Evolutionary conservation across 1,140 invertebrate species (phyloP).

Genomic region (Zaprionus lachaisei): DNA sequence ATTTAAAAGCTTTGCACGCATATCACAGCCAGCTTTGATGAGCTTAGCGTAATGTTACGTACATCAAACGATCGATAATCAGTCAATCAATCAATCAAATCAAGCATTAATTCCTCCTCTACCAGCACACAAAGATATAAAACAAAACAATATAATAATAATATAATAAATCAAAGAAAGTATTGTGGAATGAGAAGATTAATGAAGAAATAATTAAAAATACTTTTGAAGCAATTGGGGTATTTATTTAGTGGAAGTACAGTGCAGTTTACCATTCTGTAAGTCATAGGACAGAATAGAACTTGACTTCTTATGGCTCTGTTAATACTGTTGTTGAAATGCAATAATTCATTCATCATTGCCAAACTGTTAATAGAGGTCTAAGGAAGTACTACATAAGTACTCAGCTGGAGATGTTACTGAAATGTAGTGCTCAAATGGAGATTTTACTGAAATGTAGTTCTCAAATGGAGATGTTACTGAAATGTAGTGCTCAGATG

Average conservation of each 20-base stretch:
- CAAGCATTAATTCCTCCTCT: slow-evolving; percentile 18
- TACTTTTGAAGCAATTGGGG: too few species aligned
- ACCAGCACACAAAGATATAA: background rate
- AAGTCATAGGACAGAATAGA: too few species aligned
- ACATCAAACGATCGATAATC: slow-evolving; percentile 62
- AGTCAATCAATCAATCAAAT: slow-evolving; percentile 52
- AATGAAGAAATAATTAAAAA: too few species aligned
- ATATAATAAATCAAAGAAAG: background rate
- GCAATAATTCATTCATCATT: background rate
- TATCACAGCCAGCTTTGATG: slow-evolving; percentile 98
- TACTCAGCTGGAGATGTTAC: too few species aligned
- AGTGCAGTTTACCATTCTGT: too few species aligned
- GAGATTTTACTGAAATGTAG: too few species aligned
- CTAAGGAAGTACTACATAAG: background rate
- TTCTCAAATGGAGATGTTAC: too few species aligned
- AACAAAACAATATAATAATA: background rate
- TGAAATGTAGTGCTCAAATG: too few species aligned
- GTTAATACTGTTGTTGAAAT: background rate
- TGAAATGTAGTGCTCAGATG: too few species aligned
- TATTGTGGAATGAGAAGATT: too few species aligned
- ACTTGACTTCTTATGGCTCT: background rate
- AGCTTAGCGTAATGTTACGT: slow-evolving; percentile 86
- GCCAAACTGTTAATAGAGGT: background rate
- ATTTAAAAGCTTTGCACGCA: slow-evolving; percentile 85
- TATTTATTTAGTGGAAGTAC: too few species aligned